Evolutionary conservation across 2,113 vertebrate species (phyloP).

Genomic region (Passer domesticus): DNA sequence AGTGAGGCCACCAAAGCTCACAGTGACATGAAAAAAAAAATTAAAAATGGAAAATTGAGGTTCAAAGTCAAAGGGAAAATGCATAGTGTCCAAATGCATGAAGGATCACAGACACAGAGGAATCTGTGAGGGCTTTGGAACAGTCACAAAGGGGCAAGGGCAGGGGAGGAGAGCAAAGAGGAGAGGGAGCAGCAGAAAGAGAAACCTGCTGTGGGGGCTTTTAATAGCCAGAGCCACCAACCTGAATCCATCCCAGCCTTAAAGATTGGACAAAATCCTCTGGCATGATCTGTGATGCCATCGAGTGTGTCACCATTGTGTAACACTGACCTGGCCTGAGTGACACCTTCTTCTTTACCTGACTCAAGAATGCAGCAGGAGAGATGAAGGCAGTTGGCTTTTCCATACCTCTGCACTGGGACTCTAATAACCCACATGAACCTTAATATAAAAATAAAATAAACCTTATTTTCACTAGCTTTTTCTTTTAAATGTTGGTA

Average conservation of each 20-base stretch:
- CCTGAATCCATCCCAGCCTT: background rate
- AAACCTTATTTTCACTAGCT: background rate
- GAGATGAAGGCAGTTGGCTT: background rate
- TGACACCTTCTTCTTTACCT: background rate
- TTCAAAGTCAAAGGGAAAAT: background rate
- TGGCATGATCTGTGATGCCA: background rate
- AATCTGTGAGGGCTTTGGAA: background rate
- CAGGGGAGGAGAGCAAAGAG: background rate
- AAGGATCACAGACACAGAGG: background rate
- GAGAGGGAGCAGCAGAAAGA: background rate
- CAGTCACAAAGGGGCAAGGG: background rate
- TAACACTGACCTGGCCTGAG: background rate
- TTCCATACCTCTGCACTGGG: background rate
- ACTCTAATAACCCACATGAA: background rate
- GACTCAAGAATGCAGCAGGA: background rate
- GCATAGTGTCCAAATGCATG: background rate
- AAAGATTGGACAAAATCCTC: background rate
- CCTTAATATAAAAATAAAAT: background rate
- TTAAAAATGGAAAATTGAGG: background rate
- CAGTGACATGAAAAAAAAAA: background rate
- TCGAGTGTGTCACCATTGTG: accelerated
- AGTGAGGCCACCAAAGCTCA: background rate
- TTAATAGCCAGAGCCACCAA: background rate
- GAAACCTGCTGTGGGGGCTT: background rate
- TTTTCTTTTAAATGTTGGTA: constrained; percentile 8